A percentile compares a stretch with the other conserved stretches of the same genome.
These are phyloP conservation scores for Drosophila helvetica DNA, from an alignment of 2,888 invertebrate genomes.

Conservation along the genomic window DNA sequence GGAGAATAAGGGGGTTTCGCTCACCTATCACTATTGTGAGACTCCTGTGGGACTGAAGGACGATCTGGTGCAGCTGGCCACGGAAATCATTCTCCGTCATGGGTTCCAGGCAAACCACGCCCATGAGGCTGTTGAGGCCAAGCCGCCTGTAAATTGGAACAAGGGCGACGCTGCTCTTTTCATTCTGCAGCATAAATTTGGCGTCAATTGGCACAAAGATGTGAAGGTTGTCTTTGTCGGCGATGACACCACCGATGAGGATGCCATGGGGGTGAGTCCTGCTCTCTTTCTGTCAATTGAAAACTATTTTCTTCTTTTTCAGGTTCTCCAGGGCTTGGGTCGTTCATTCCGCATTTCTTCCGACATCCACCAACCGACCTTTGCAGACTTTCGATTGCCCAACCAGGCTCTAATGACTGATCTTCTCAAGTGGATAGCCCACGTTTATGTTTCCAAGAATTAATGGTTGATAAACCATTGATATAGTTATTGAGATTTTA, in stretches of 20 bases:
- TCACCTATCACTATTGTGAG: constrained; percentile 90
- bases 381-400: constrained; percentile 88
- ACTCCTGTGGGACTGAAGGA: constrained; percentile 86
- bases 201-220: constrained; percentile 88
- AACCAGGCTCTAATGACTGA: constrained; percentile 89
- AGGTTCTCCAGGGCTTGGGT: constrained; percentile 90
- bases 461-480: constrained; percentile 1
- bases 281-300: background rate
- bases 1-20: constrained; percentile 89
- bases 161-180: constrained; percentile 88
- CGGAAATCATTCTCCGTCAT: constrained; percentile 86
- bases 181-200: constrained; percentile 89
- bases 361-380: constrained; percentile 87
- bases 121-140: constrained; percentile 90
- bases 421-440: constrained; percentile 88
- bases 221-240: constrained; percentile 92
- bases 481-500: background rate
- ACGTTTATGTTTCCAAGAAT: constrained; percentile 59
- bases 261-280: constrained; percentile 90
- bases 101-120: constrained; percentile 88
- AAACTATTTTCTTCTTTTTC: constrained; percentile 18
- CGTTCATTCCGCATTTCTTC: constrained; percentile 90
- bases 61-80: constrained; percentile 85
- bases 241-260: constrained; percentile 95
- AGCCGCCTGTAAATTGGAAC: constrained; percentile 88